These are phyloP conservation scores for Argyresthia albistria DNA, from an alignment of 2,888 invertebrate genomes.

Conservation along the genomic window DNA sequence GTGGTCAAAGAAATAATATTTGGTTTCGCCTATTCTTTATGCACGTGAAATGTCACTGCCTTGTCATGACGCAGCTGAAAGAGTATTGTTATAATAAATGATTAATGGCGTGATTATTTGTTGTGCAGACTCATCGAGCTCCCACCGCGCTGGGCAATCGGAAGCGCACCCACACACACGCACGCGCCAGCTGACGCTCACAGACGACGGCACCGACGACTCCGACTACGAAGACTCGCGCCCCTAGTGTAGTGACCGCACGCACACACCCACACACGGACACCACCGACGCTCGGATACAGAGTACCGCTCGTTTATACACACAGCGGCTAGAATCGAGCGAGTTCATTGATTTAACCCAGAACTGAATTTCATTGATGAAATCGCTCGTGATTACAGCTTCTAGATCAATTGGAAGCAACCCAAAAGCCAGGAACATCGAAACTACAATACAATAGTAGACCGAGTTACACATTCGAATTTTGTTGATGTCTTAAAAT, in stretches of 20 bases:
- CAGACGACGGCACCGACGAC: constrained; percentile 59
- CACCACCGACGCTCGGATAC: neutral
- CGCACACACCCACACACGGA: neutral
- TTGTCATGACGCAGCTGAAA: neutral
- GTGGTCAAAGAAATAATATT: too few relatives aligned
- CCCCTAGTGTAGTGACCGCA: constrained; percentile 24
- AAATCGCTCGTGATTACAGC: too few relatives aligned
- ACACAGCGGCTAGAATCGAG: neutral
- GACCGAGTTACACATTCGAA: constrained; percentile 4
- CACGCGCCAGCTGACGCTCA: constrained; percentile 41
- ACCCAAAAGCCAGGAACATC: too few relatives aligned
- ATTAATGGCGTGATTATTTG: neutral
- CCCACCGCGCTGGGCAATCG: constrained; percentile 26
- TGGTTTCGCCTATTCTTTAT: too few relatives aligned
- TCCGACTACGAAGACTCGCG: constrained; percentile 65
- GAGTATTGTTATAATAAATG: neutral
- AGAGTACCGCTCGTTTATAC: neutral
- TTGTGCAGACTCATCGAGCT: constrained; percentile 57
- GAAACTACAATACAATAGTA: constrained; percentile 9
- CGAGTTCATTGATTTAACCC: too few relatives aligned
- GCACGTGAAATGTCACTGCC: neutral
- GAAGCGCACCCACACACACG: constrained; percentile 21
- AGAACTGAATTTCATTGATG: too few relatives aligned
- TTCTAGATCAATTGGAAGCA: too few relatives aligned
- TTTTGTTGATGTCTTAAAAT: constrained; percentile 24